These are phyloP conservation scores for Lasiurus cinereus DNA, from an alignment of 2,113 vertebrate genomes.

Conservation along the genomic window DNA sequence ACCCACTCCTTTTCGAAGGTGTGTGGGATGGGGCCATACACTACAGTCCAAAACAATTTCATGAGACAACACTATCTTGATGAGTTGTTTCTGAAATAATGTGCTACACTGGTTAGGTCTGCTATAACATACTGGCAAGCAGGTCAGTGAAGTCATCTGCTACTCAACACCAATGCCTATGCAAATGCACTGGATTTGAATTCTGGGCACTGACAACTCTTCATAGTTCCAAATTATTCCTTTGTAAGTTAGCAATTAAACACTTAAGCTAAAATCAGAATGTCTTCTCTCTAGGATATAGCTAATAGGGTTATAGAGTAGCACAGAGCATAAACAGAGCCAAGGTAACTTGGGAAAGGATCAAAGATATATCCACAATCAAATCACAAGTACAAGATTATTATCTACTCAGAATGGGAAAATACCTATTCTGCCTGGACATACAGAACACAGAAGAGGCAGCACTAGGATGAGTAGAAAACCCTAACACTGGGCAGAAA, in stretches of 20 bases:
- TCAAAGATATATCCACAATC: rapidly evolving
- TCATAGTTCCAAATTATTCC: neutral
- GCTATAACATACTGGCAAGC: neutral
- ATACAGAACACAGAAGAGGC: neutral
- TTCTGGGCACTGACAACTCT: neutral
- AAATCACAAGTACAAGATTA: neutral
- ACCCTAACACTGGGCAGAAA: neutral
- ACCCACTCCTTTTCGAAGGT: constrained; percentile 92
- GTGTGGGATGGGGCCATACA: constrained; percentile 92
- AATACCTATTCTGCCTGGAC: neutral
- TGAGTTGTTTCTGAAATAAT: neutral
- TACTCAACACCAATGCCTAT: neutral
- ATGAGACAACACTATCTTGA: neutral
- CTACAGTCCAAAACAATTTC: constrained; percentile 79
- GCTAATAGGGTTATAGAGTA: neutral
- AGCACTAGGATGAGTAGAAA: rapidly evolving
- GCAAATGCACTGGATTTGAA: neutral
- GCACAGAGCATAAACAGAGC: neutral
- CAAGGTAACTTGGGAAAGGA: neutral
- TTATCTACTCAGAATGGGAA: neutral
- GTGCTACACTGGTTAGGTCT: rapidly evolving
- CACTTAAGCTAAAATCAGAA: neutral
- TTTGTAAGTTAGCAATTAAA: neutral
- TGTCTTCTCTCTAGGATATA: rapidly evolving
- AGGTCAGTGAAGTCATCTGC: neutral